Base-by-base conservation (phyloP, 2,797 vertebrate genomes). In the Halcyon badia region DNA sequence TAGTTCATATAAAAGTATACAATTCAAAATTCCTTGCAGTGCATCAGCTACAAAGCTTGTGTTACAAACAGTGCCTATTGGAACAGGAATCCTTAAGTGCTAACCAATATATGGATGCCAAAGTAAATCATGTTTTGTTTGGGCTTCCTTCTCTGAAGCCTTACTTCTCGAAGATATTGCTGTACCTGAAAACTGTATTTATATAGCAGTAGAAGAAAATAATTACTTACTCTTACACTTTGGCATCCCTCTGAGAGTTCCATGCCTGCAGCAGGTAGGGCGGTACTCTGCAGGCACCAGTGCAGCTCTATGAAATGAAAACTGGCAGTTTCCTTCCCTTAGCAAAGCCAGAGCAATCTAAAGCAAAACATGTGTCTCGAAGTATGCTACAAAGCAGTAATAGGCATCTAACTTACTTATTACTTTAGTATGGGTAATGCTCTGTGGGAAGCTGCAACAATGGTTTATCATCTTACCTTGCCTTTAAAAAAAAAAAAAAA, bases 1-100 rank as follows among this genome's bases (percentile, higher is more conserved):
- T 96, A 51, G 56, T 93, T 91, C 93, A 94, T 94, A 69, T 87
- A 69, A 61, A 97, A 95, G 90, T 95, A 31, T 90, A 87, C 80
- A 84, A 42, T 81, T 93, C 58, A 37, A 39, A 91, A 91, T 90
- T 92, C 46, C 21, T 68, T 90, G 37, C 49, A 62, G 75, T 39
- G 14, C 90, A 87, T 92, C 82, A 88, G 6, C 54, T 80, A 48
- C 70, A 93, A 94, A 71, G 69, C 73, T 35, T 51, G 35, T 2
- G 3, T 91, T 89, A 48, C 16, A 5, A 85, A 17, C 70, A 44
- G 26, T 39, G 30, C 60, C 80, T 97, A 49, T 42, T 94, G 96
- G 88, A 93, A 93, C 52, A 83, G 24, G 73, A 90, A 87, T 93
- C 83, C 41, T 75, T 77, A 64, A 93, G 84, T 5, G 15, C 73